phyloP scores from a whole-genome alignment of 2,797 vertebrate species.

The Thamnophis elegans region DNA sequence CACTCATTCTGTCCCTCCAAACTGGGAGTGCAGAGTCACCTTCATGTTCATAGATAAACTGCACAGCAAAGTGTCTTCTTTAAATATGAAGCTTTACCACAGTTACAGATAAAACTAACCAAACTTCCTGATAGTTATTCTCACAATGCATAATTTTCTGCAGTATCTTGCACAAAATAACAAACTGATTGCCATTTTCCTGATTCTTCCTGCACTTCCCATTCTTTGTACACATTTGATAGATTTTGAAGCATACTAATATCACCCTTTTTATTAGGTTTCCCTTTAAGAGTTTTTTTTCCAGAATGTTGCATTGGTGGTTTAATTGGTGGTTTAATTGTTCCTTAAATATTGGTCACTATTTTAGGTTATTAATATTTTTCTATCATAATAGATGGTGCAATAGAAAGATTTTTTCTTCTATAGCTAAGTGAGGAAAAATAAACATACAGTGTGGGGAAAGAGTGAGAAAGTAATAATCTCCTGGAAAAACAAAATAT shows the following conservation, averaged over 20 bases:
- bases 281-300: conserved; percentile 53
- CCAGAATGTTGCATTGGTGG: neutral
- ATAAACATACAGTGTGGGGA: neutral
- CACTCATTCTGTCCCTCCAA: too few relatives aligned
- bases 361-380: conserved; percentile 19
- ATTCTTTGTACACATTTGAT: neutral
- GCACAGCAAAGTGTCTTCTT: neutral
- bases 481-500: conserved; percentile 40
- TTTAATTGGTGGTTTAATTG: too few relatives aligned
- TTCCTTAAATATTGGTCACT: conserved; percentile 4
- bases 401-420: conserved; percentile 11
- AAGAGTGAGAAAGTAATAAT: accelerated
- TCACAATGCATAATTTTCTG: neutral
- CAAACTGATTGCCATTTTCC: neutral
- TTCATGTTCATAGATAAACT: neutral
- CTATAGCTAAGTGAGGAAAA: neutral
- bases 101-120: neutral
- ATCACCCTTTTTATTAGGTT: conserved; percentile 22
- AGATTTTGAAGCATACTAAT: neutral
- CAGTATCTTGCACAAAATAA: neutral
- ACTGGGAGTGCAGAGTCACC: neutral
- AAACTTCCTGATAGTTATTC: neutral
- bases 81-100: neutral
- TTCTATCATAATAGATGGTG: conserved; percentile 43
- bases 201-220: neutral